A percentile compares a stretch with the other conserved stretches of the same genome.
Evolutionary conservation across 2,888 invertebrate genomes (phyloP).

Genomic region (Macrosoma leucophasiata): DNA sequence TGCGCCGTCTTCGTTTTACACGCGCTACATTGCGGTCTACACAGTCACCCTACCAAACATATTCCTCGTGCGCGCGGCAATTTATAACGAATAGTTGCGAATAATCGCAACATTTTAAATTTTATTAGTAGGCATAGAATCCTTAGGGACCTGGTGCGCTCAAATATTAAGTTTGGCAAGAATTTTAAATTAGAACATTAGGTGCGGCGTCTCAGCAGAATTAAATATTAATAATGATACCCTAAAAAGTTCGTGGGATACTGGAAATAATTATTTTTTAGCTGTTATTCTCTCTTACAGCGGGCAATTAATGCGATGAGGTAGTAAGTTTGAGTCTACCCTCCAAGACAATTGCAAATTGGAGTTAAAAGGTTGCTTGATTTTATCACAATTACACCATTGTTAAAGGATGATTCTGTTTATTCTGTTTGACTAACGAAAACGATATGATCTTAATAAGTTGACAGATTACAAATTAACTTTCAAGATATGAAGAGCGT

Average conservation of each 20-base stretch:
- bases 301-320: constrained; percentile 63
- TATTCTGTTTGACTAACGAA: constrained; percentile 30
- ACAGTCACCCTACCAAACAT: constrained; percentile 22
- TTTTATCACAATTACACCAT: constrained; percentile 36
- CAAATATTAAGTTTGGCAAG: constrained; percentile 71
- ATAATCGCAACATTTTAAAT: constrained; percentile 38
- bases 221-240: constrained; percentile 71
- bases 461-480: too few relatives aligned
- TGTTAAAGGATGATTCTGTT: too few relatives aligned
- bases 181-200: constrained; percentile 70
- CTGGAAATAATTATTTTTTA: constrained; percentile 65
- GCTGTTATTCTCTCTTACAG: constrained; percentile 60
- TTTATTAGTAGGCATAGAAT: constrained; percentile 41
- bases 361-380: constrained; percentile 39
- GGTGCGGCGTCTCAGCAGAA: constrained; percentile 54
- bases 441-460: too few relatives aligned
- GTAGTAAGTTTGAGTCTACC: constrained; percentile 48
- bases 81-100: constrained; percentile 53
- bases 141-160: constrained; percentile 48
- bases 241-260: constrained; percentile 46
- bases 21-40: constrained; percentile 48
- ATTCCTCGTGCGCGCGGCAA: constrained; percentile 33
- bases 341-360: constrained; percentile 33
- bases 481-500: too few relatives aligned
- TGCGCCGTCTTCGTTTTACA: constrained; percentile 37